Conservation (phyloP, 2,797 vertebrate species). For the Valencia hispanica region DNA sequence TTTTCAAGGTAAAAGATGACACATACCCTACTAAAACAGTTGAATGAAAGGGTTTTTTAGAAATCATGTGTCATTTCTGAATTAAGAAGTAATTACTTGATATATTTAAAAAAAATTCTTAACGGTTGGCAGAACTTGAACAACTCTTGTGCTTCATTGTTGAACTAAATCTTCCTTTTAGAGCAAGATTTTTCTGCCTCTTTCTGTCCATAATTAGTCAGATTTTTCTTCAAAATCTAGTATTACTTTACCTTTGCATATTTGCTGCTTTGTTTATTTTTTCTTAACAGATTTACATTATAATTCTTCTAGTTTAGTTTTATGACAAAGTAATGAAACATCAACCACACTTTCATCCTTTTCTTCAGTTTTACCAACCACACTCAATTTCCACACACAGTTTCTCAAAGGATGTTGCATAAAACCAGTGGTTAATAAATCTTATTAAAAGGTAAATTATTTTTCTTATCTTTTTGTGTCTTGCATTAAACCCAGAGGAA, state of each 20-base stretch:
- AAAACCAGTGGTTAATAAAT: constrained; percentile 25
- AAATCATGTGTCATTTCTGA: not conserved
- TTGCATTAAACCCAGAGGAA: constrained; percentile 31
- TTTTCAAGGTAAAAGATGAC: not conserved
- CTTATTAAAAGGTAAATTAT: constrained; percentile 27
- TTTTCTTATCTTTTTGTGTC: constrained; percentile 31
- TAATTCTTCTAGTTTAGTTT: not conserved
- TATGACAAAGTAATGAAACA: not conserved
- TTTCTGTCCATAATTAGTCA: not conserved
- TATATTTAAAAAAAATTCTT: not conserved
- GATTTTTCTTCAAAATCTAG: too few relatives aligned
- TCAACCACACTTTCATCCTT: not conserved
- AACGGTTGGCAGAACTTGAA: not conserved
- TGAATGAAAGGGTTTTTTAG: not conserved
- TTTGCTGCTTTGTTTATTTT: not conserved
- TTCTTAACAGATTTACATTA: not conserved
- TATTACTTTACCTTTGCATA: too few relatives aligned
- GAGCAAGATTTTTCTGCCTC: not conserved
- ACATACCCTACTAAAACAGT: not conserved
- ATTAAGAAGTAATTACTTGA: not conserved
- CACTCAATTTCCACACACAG: not conserved
- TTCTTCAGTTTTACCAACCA: not conserved
- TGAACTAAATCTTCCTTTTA: not conserved
- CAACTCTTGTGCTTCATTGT: not conserved
- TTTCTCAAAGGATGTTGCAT: constrained; percentile 20